These are phyloP conservation scores for Eledone cirrhosa DNA, from an alignment of 2,888 invertebrate genomes.

Conservation along the genomic window DNA sequence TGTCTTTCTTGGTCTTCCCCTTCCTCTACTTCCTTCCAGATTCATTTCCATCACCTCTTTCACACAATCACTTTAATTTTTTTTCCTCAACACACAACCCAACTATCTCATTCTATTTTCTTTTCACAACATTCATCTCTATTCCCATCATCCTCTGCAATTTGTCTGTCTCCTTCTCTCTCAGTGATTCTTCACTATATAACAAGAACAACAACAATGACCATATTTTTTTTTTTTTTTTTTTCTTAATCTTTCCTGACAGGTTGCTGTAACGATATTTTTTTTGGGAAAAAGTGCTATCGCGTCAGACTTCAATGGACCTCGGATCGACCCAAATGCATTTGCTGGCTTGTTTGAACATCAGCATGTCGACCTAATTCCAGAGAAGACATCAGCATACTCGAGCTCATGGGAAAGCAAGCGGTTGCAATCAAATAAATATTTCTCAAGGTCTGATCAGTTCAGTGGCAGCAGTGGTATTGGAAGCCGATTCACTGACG, in stretches of 20 bases:
- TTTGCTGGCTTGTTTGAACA: constrained; percentile 60
- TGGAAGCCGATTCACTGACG: constrained; percentile 24
- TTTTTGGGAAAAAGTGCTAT: constrained; percentile 60
- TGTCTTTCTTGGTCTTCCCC: no score
- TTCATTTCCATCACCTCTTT: no score
- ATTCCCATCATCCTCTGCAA: no score
- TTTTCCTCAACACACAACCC: no score
- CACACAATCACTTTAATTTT: no score
- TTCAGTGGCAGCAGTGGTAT: neutral
- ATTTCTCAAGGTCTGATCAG: constrained; percentile 35
- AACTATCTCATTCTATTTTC: no score
- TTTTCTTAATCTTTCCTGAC: constrained; percentile 34
- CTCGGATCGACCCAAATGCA: constrained; percentile 62
- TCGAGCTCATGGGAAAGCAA: constrained; percentile 44
- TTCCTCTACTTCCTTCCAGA: no score
- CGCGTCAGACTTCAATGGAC: constrained; percentile 48
- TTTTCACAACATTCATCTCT: no score
- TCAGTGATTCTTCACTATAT: no score
- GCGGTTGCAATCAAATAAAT: constrained; percentile 45
- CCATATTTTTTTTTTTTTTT: neutral
- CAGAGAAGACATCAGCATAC: constrained; percentile 44
- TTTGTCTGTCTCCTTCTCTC: no score
- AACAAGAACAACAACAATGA: no score
- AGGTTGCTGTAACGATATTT: constrained; percentile 64
- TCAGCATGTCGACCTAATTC: constrained; percentile 49